Percentiles rank a stretch among this genome's conserved stretches.
These are phyloP conservation scores for Leptura quadrifasciata DNA, from an alignment of 2,888 invertebrate species.

Conservation along the genomic window DNA sequence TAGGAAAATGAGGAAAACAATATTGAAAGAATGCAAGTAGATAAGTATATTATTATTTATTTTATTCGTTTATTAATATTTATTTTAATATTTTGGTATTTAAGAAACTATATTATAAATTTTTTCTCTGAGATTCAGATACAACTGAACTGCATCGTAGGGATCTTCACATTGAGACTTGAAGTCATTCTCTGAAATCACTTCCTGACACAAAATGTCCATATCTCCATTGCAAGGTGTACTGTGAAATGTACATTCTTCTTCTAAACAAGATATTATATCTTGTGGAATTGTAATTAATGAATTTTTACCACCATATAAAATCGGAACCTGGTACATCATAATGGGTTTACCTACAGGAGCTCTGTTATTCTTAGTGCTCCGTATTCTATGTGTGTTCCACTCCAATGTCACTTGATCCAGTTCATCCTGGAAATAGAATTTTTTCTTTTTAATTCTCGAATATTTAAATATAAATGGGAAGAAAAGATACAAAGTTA, in stretches of 20 bases:
- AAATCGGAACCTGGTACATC: slow-evolving; percentile 39
- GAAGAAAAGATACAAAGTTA: too few species aligned
- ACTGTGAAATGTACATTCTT: slow-evolving; percentile 38
- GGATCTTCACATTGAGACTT: slow-evolving; percentile 26
- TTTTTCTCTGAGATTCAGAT: slow-evolving; percentile 28
- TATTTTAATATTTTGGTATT: not conserved
- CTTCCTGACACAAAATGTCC: slow-evolving; percentile 23
- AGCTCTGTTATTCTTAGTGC: slow-evolving; percentile 37
- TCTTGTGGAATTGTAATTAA: slow-evolving; percentile 23
- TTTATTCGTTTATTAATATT: slow-evolving; percentile 18
- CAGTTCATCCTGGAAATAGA: slow-evolving; percentile 36
- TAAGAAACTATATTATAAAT: not conserved
- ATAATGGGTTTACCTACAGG: slow-evolving; percentile 44
- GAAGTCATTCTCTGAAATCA: slow-evolving; percentile 27
- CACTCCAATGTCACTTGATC: slow-evolving; percentile 43
- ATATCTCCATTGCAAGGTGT: slow-evolving; percentile 28
- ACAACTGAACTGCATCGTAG: slow-evolving; percentile 37
- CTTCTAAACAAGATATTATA: slow-evolving; percentile 27
- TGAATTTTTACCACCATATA: slow-evolving; percentile 25
- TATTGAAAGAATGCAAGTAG: slow-evolving; percentile 13
- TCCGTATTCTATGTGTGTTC: slow-evolving; percentile 40
- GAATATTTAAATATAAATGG: too few species aligned
- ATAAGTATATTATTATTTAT: slow-evolving; percentile 14
- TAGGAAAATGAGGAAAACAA: not conserved
- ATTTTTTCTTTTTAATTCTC: too few species aligned